Conservation (phyloP, 2,888 invertebrate genomes). For the Allacma fusca region DNA sequence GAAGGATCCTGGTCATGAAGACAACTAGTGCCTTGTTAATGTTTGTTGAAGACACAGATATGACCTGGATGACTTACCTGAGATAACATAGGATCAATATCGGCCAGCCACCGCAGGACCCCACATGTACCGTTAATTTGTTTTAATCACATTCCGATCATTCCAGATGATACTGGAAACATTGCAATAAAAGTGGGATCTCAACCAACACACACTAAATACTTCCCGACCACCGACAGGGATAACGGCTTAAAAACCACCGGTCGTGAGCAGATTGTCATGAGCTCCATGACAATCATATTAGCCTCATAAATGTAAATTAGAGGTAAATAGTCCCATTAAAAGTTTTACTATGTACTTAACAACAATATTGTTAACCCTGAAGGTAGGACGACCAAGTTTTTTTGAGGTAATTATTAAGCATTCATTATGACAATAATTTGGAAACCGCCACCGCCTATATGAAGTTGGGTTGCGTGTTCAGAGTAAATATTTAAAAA, state of each 20-base stretch:
- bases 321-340: conserved; percentile 4
- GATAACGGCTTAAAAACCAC: neutral
- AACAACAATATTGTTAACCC: neutral
- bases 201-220: no score
- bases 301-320: neutral
- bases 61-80: neutral
- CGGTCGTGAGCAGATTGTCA: no score
- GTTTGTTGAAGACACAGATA: neutral
- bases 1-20: neutral
- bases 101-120: neutral
- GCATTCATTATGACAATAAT: no score
- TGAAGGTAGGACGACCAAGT: neutral
- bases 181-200: neutral
- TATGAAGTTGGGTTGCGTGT: no score
- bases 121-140: neutral
- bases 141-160: neutral
- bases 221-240: neutral
- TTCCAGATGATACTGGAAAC: neutral
- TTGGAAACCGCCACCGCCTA: no score
- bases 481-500: no score
- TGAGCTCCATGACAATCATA: no score
- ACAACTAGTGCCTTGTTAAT: neutral
- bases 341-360: neutral
- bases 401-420: no score
- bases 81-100: neutral